A percentile compares a stretch with the other conserved stretches of the same genome.
These are phyloP conservation scores for Trypoxylon attenuatum DNA, from an alignment of 2,888 invertebrate genomes.

Conservation along the genomic window DNA sequence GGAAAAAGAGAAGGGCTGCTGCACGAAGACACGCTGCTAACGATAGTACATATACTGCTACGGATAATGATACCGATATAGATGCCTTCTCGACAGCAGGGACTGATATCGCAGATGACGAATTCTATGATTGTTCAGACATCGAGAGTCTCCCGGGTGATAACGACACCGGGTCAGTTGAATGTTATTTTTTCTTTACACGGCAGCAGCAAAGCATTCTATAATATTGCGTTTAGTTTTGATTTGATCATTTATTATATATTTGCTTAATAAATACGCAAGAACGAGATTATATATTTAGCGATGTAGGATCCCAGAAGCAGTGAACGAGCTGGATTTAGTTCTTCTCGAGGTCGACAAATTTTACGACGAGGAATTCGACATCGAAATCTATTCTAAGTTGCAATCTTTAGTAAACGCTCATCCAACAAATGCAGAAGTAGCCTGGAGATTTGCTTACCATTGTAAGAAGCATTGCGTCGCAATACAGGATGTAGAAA, in stretches of 20 bases:
- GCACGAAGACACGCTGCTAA: conserved; percentile 53
- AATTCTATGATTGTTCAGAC: conserved; percentile 72
- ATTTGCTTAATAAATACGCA: conserved; percentile 35
- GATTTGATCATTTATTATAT: conserved; percentile 30
- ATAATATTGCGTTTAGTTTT: conserved; percentile 18
- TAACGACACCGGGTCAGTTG: conserved; percentile 65
- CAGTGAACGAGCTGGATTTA: conserved; percentile 55
- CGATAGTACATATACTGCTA: conserved; percentile 57
- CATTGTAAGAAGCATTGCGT: conserved; percentile 62
- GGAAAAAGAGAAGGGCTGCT: conserved; percentile 54
- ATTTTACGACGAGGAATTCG: conserved; percentile 37
- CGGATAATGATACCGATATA: conserved; percentile 65
- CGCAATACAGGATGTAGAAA: conserved; percentile 41
- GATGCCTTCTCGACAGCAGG: conserved; percentile 67
- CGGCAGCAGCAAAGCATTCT: too few relatives aligned
- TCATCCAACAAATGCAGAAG: conserved; percentile 63
- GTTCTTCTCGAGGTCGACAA: conserved; percentile 58
- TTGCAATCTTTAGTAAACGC: conserved; percentile 56
- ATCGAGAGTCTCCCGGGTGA: conserved; percentile 62
- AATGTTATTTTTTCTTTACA: too few relatives aligned
- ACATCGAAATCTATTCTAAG: conserved; percentile 53
- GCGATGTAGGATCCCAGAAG: conserved; percentile 67
- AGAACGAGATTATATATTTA: conserved; percentile 69
- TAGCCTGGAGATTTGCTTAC: conserved; percentile 69
- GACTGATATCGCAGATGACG: conserved; percentile 69